These are phyloP conservation scores for Prorops nasuta DNA, from an alignment of 1,140 invertebrate species.

Conservation along the genomic window DNA sequence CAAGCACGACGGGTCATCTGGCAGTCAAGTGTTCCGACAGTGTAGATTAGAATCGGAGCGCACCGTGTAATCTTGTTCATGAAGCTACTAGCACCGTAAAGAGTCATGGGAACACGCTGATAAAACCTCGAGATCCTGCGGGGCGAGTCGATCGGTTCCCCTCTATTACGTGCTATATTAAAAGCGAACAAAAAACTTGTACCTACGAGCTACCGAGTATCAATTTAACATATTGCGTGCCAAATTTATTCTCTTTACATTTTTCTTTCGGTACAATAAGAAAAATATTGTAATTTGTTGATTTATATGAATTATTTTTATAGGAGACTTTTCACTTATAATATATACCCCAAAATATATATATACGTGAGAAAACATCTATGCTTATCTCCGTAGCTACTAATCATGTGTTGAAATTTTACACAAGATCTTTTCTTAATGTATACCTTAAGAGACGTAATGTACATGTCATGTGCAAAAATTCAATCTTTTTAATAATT, in stretches of 20 bases:
- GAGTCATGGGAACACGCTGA: constrained; percentile 51
- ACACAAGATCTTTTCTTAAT: no score
- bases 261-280: background rate
- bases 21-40: constrained; percentile 53
- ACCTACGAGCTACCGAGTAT: background rate
- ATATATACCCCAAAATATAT: no score
- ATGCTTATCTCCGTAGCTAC: no score
- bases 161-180: background rate
- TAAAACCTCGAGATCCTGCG: constrained; percentile 44
- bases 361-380: no score
- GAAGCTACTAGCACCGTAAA: constrained; percentile 48
- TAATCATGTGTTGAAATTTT: no score
- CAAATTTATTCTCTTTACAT: background rate
- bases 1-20: constrained; percentile 55
- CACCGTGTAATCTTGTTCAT: constrained; percentile 37
- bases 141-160: constrained; percentile 2
- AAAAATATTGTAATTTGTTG: background rate
- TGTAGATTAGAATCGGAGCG: constrained; percentile 33
- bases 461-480: no score
- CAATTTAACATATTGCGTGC: background rate
- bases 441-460: no score
- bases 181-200: background rate
- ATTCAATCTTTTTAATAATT: no score
- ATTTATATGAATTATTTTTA: background rate
- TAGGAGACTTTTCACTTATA: no score